A percentile compares a stretch with the other conserved stretches of the same genome.
Conservation (phyloP, 2,888 invertebrate genomes). For the Neoscelio sp. region DNA sequence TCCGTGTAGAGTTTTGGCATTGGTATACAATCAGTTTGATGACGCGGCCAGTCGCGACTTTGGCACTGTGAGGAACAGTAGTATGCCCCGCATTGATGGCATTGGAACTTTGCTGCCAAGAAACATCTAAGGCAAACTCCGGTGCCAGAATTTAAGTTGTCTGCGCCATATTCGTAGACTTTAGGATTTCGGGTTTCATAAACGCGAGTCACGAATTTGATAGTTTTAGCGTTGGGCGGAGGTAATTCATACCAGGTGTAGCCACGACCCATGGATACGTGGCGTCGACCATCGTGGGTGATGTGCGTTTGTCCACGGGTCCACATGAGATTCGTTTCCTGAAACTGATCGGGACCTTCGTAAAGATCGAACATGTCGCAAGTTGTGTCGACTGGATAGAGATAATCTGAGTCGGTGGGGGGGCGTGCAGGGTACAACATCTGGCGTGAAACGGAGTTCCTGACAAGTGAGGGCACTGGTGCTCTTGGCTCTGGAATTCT, state of each 20-base stretch:
- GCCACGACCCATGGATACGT: conserved; percentile 79
- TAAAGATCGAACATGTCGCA: conserved; percentile 72
- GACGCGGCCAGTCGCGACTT: conserved; percentile 76
- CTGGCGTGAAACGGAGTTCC: conserved; percentile 30
- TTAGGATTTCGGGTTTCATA: conserved; percentile 74
- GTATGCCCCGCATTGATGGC: conserved; percentile 71
- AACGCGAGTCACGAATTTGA: conserved; percentile 66
- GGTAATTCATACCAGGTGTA: conserved; percentile 76
- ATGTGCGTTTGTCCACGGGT: conserved; percentile 76
- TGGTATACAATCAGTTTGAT: conserved; percentile 74
- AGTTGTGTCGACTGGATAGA: conserved; percentile 72
- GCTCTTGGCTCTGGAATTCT: conserved; percentile 19
- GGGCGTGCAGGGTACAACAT: conserved; percentile 32
- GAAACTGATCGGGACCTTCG: conserved; percentile 70
- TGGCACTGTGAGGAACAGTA: conserved; percentile 79
- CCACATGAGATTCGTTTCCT: conserved; percentile 76
- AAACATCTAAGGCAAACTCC: conserved; percentile 73
- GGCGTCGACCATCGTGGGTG: conserved; percentile 75
- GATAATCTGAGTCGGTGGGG: conserved; percentile 65
- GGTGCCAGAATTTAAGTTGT: conserved; percentile 61
- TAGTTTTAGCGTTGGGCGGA: conserved; percentile 68
- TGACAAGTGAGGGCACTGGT: conserved; percentile 15
- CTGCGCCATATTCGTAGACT: conserved; percentile 74
- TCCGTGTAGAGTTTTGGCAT: conserved; percentile 79
- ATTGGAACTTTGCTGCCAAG: conserved; percentile 61